phyloP scores from a whole-genome alignment of 2,797 vertebrate genomes.

The Chaetophractus vellerosus region DNA sequence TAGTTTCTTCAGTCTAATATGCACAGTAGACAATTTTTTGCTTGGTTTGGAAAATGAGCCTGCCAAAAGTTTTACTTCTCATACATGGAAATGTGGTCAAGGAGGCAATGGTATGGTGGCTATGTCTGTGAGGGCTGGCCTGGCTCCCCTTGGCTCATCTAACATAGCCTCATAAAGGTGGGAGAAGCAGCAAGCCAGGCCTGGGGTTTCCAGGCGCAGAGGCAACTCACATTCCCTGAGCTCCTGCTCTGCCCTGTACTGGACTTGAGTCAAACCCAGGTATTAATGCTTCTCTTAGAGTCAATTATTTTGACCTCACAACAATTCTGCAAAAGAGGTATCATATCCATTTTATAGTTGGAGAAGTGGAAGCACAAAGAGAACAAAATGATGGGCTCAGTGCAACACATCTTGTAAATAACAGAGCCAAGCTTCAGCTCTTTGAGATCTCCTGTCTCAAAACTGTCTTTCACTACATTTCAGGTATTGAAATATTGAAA shows the following conservation, averaged over 20 bases:
- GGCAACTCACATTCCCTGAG: not conserved
- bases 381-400: not conserved
- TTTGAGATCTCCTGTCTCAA: constrained; percentile 4
- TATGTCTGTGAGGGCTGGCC: not conserved
- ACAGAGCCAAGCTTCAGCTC: not conserved
- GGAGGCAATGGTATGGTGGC: not conserved
- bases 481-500: not conserved
- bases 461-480: constrained; percentile 1
- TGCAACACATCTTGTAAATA: not conserved
- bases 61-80: constrained; percentile 63
- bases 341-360: not conserved
- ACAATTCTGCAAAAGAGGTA: not conserved
- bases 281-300: too few species aligned
- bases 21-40: constrained; percentile 64
- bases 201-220: not conserved
- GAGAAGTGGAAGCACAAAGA: not conserved
- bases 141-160: not conserved
- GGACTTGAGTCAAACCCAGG: not conserved
- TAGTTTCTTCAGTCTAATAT: constrained; percentile 67
- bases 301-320: not conserved
- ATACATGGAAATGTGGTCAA: constrained; percentile 58
- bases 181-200: not conserved
- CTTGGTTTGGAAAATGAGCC: constrained; percentile 65
- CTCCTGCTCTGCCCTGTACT: not conserved
- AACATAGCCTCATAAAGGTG: not conserved